A percentile compares a stretch with the other conserved stretches of the same genome.
phyloP scores from a whole-genome alignment of 2,113 vertebrate species.

The Apaloderma vittatum region DNA sequence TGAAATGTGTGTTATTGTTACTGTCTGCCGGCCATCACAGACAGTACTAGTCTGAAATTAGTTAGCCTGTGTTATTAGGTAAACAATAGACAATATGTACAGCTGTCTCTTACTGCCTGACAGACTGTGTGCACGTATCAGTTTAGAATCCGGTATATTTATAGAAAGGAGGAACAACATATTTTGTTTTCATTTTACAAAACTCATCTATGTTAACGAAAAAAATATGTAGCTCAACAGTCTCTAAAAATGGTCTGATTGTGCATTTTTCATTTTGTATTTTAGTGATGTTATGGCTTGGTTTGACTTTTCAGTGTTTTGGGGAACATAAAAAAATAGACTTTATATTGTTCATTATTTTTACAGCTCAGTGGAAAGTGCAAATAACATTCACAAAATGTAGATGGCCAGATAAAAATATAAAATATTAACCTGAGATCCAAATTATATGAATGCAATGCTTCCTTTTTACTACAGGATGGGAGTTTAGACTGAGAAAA shows the following conservation, averaged over 20 bases:
- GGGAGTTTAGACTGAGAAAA: neutral
- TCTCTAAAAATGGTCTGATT: neutral
- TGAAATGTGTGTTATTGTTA: neutral
- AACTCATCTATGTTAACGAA: neutral
- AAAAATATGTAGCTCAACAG: neutral
- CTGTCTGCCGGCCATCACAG: neutral
- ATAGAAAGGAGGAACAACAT: neutral
- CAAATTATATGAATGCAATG: neutral
- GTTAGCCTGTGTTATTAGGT: neutral
- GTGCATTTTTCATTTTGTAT: neutral
- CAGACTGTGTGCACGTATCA: neutral
- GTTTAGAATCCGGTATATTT: neutral
- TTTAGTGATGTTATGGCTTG: neutral
- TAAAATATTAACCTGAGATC: conserved; percentile 22
- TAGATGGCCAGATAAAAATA: conserved; percentile 17
- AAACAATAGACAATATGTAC: neutral
- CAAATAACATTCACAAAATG: conserved; percentile 18
- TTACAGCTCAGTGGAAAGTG: conserved; percentile 19
- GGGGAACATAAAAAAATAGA: neutral
- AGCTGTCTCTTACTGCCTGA: neutral
- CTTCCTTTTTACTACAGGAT: neutral
- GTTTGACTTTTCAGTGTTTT: neutral
- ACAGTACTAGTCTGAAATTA: neutral
- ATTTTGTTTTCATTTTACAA: neutral
- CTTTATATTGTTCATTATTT: conserved; percentile 43